Conservation (phyloP, 2,113 vertebrate genomes). For the Artemisiospiza belli region DNA sequence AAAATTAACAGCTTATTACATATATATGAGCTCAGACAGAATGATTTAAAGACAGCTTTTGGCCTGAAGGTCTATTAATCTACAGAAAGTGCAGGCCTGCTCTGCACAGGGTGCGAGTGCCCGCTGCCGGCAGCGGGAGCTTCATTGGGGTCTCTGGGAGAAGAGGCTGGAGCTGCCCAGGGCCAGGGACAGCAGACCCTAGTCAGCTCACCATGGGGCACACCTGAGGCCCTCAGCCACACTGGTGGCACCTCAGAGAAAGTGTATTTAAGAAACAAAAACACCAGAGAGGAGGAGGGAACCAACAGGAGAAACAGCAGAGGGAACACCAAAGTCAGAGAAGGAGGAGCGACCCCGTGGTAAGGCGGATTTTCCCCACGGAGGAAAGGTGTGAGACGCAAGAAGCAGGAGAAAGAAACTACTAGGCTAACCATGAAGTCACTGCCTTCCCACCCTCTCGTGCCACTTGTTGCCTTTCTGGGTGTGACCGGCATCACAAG, state of each 20-base stretch:
- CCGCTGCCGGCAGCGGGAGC: fast-evolving
- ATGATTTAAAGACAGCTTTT: background rate
- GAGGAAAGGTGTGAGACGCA: background rate
- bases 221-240: background rate
- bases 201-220: fast-evolving
- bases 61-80: background rate
- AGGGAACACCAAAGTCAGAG: background rate
- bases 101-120: background rate
- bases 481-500: fast-evolving
- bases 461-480: background rate
- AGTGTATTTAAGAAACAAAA: background rate
- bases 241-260: background rate
- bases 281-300: background rate
- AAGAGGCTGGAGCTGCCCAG: background rate
- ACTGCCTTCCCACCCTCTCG: background rate
- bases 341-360: background rate
- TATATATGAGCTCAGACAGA: background rate
- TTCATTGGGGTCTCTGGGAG: background rate
- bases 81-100: fast-evolving
- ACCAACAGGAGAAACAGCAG: background rate
- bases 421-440: background rate
- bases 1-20: background rate
- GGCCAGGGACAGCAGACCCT: background rate
- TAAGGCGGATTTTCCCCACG: fast-evolving
- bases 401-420: background rate